phyloP scores from a whole-genome alignment of 2,113 vertebrate species.

The Strix uralensis region DNA sequence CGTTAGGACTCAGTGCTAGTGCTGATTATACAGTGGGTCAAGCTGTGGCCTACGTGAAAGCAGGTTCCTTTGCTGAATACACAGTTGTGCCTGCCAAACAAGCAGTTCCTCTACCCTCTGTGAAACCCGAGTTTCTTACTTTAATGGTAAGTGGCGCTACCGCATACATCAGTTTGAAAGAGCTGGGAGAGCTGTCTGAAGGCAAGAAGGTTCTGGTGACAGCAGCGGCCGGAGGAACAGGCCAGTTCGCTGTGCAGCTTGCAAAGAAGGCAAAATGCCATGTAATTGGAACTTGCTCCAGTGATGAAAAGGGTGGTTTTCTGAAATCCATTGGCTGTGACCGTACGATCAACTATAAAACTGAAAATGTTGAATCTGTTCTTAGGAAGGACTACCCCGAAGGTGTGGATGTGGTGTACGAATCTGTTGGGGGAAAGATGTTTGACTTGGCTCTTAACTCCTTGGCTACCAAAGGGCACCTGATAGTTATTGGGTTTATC shows the following conservation, averaged over 20 bases:
- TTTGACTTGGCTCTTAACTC: conserved; percentile 83
- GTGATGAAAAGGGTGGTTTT: conserved; percentile 84
- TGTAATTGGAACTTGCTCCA: conserved; percentile 90
- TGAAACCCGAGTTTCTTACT: conserved; percentile 83
- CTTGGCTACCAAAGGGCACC: conserved; percentile 81
- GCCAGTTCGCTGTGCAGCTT: conserved; percentile 92
- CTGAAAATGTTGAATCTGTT: conserved; percentile 76
- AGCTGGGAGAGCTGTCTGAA: conserved; percentile 81
- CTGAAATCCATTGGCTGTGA: conserved; percentile 90
- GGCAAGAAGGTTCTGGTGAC: conserved; percentile 89
- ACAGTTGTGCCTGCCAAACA: conserved; percentile 79
- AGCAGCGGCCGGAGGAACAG: conserved; percentile 87
- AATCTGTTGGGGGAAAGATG: conserved; percentile 87
- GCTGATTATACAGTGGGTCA: conserved; percentile 82
- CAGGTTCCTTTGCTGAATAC: conserved; percentile 90
- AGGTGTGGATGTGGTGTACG: conserved; percentile 89
- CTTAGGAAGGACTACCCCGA: conserved; percentile 81
- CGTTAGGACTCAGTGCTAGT: conserved; percentile 88
- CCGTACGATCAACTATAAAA: conserved; percentile 85
- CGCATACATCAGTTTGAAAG: conserved; percentile 86
- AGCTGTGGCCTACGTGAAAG: conserved; percentile 81
- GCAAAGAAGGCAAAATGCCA: conserved; percentile 89
- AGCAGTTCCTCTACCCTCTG: conserved; percentile 75
- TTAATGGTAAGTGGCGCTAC: conserved; percentile 87
- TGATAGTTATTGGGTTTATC: conserved; percentile 91